Percentiles rank a stretch among this genome's conserved stretches.
Evolutionary conservation across 2,888 invertebrate genomes (phyloP).

Genomic region (Ormyrus pomaceus): DNA sequence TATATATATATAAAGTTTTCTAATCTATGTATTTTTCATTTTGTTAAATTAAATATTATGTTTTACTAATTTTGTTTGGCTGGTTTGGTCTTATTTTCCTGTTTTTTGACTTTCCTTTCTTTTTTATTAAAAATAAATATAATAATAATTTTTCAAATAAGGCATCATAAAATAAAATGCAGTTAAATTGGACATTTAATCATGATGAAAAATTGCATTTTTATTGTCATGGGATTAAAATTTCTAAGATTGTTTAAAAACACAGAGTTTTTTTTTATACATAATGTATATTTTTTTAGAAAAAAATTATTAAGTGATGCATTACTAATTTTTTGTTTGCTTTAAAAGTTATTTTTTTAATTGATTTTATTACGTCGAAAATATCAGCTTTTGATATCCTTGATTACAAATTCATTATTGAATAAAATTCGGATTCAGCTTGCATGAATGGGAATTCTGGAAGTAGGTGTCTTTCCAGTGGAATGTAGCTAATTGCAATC

Average conservation of each 20-base stretch:
- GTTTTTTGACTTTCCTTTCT: neutral
- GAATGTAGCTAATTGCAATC: slow-evolving; percentile 11
- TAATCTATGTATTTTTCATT: neutral
- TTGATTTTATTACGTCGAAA: slow-evolving; percentile 1
- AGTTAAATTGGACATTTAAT: neutral
- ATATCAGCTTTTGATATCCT: slow-evolving; percentile 40
- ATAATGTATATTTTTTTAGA: neutral
- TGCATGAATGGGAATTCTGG: slow-evolving; percentile 32
- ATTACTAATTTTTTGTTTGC: neutral
- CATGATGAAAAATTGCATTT: too few relatives aligned
- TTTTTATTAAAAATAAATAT: neutral
- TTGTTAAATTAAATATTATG: slow-evolving; percentile 18
- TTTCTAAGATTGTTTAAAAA: too few relatives aligned
- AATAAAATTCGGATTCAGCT: neutral
- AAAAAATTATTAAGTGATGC: neutral
- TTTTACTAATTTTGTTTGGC: slow-evolving; percentile 1
- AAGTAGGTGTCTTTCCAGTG: slow-evolving; percentile 4
- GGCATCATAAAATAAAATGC: neutral
- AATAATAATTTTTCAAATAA: neutral
- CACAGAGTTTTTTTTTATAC: neutral
- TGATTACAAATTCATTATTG: neutral
- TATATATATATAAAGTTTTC: neutral
- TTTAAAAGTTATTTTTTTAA: neutral
- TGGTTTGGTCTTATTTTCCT: slow-evolving; percentile 12
- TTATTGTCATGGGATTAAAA: too few relatives aligned